Percentiles rank a stretch among this genome's conserved stretches.
Conservation (phyloP, 35 echinoderm and acorn worm genomes). For the Eucidaris tribuloides region DNA sequence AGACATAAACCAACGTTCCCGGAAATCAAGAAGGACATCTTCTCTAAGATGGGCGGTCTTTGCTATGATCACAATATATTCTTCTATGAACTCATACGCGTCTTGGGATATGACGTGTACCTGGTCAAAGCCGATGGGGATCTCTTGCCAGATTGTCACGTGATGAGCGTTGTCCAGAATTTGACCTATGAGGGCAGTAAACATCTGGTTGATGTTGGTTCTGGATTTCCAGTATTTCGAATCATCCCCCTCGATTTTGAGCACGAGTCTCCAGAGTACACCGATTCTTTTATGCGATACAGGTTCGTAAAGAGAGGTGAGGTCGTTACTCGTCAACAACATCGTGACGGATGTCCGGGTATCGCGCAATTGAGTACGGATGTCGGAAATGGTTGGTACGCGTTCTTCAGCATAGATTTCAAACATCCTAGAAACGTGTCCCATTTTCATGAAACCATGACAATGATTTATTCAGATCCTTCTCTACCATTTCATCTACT, state of each 20-base stretch:
- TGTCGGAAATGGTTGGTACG: neutral
- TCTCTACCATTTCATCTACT: constrained; percentile 6
- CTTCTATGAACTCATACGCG: constrained; percentile 29
- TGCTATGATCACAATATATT: constrained; percentile 47
- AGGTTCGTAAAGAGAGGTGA: constrained; percentile 42
- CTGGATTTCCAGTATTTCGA: constrained; percentile 58
- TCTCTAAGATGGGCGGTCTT: constrained; percentile 37
- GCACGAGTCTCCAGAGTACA: constrained; percentile 36
- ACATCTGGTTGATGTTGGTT: constrained; percentile 62
- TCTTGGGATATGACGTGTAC: constrained; percentile 43
- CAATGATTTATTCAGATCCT: neutral
- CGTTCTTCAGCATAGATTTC: neutral
- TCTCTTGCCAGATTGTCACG: constrained; percentile 10
- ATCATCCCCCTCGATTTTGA: constrained; percentile 65
- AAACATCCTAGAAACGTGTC: neutral
- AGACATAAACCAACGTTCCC: constrained; percentile 36
- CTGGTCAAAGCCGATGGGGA: constrained; percentile 24
- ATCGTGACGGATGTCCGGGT: neutral
- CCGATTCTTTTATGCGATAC: constrained; percentile 40
- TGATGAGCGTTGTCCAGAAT: constrained; percentile 27
- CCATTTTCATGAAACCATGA: constrained; percentile 8
- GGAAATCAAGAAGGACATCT: constrained; percentile 48
- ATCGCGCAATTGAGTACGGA: neutral
- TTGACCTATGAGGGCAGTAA: constrained; percentile 22
- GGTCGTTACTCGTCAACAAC: constrained; percentile 14